These are phyloP conservation scores for Enteromius unitaeniatus DNA, from an alignment of 2,797 vertebrate species.

Conservation along the genomic window DNA sequence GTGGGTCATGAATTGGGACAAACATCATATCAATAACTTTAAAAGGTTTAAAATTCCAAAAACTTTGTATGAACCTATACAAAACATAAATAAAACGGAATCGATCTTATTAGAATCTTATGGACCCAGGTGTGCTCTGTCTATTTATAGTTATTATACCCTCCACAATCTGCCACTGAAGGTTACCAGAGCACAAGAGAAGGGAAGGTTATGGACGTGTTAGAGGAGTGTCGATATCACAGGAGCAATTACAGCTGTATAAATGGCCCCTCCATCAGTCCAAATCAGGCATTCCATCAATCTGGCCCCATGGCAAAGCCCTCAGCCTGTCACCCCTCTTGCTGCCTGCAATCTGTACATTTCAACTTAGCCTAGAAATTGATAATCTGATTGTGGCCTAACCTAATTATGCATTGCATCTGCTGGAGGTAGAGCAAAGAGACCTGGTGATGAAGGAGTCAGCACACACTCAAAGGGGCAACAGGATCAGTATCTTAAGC, in stretches of 20 bases:
- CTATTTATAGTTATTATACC: conserved; percentile 9
- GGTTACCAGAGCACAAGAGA: conserved; percentile 42
- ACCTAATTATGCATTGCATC: conserved; percentile 82
- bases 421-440: conserved; percentile 66
- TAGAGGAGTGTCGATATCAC: conserved; percentile 86
- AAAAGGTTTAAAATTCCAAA: not conserved
- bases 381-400: conserved; percentile 88
- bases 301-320: conserved; percentile 79
- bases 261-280: conserved; percentile 83
- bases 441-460: conserved; percentile 38
- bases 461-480: not conserved
- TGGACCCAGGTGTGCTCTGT: conserved; percentile 11
- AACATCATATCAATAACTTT: not conserved
- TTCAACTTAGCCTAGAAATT: conserved; percentile 88
- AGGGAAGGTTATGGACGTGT: conserved; percentile 81
- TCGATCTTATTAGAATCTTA: not conserved
- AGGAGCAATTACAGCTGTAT: conserved; percentile 88
- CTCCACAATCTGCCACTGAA: conserved; percentile 49
- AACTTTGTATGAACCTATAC: not conserved
- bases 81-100: not conserved
- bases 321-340: conserved; percentile 86
- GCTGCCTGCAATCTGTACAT: conserved; percentile 85
- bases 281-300: conserved; percentile 86
- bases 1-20: not conserved
- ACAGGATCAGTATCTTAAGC: conserved; percentile 7